phyloP scores from a whole-genome alignment of 1,140 invertebrate species.

The Helicoverpa zea region DNA sequence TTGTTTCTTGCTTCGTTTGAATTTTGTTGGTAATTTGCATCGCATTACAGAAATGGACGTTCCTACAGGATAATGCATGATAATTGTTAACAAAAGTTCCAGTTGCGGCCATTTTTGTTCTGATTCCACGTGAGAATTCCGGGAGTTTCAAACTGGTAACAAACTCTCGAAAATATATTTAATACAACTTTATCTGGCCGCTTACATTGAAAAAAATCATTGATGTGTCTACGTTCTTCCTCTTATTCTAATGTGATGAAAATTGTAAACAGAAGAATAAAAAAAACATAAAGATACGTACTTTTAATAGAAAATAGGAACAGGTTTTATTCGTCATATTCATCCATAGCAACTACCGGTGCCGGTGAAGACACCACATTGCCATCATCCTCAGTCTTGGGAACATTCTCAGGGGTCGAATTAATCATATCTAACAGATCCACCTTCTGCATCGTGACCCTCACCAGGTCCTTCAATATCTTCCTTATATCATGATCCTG shows the following conservation, averaged over 20 bases:
- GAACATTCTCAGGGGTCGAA: slow-evolving; percentile 43
- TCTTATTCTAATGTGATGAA: too few relatives aligned
- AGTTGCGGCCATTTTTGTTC: slow-evolving; percentile 13
- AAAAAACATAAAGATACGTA: too few relatives aligned
- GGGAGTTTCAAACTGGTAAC: neutral
- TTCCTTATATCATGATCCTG: slow-evolving; percentile 80
- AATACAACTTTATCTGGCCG: too few relatives aligned
- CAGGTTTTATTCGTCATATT: slow-evolving; percentile 19
- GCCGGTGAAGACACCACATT: neutral
- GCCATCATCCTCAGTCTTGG: neutral
- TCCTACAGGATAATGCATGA: slow-evolving; percentile 62
- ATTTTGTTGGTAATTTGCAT: slow-evolving; percentile 63
- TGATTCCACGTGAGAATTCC: slow-evolving; percentile 41
- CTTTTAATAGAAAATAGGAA: neutral
- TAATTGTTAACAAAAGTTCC: slow-evolving; percentile 64
- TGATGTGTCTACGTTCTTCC: too few relatives aligned
- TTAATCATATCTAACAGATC: slow-evolving; percentile 72
- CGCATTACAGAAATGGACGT: slow-evolving; percentile 38
- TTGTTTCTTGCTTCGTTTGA: slow-evolving; percentile 53
- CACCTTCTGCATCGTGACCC: slow-evolving; percentile 80
- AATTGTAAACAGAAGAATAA: too few relatives aligned
- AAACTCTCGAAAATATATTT: neutral
- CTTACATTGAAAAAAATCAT: too few relatives aligned
- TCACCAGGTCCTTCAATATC: slow-evolving; percentile 78
- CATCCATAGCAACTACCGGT: neutral